Base-by-base conservation (phyloP, 2,888 invertebrate genomes). In the Metacarcinus magister region DNA sequence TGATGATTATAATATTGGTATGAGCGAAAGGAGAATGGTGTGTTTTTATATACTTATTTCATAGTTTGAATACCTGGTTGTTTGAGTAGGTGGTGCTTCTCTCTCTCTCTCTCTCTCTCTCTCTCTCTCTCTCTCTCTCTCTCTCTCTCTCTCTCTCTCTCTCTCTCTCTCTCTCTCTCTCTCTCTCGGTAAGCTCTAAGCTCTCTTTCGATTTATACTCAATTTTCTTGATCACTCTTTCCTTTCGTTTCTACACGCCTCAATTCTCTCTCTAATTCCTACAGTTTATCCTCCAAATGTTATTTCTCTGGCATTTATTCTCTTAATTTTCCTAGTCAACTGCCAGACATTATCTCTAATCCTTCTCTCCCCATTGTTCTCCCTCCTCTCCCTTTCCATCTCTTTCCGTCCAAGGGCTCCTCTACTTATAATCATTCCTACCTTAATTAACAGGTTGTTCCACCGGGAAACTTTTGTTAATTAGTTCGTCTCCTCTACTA, bases 391-490 rank as follows among this genome's bases (percentile, higher is more conserved):
- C 48, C 16, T 75, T n/a, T 43, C 67, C 89, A 44, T 94, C 54
- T 94, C 54, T 54, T 19, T 43, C 28, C 46, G 1, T 3, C 75
- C 32, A 89, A 28, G 10, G 32, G 39, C 32, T 93, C 60, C 60
- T 23, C 67, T n/a, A 93, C 60, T 19, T 93, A 67, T 43, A 13
- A 67, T 1, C 4, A 5, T 7, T n/a, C 28, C 91, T 4, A 13
- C 5, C 46, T 60, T 91, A 95, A 91, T 95, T 60, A 91, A 91
- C 91, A 94, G 90, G 67, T 44, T 91, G 67, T 91, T 60, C 67
- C 90, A 32, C 46, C 23, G n/a, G 43, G 44, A 95, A 95, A 60
- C 60, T 95, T 91, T 95, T 91, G 67, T 91, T 91, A 95, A 95
- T 95, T 93, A 54, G 32, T 8, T 28, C 87, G 44, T 67, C 28